phyloP scores from a whole-genome alignment of 2,888 invertebrate genomes.

The Hololepta plana region DNA sequence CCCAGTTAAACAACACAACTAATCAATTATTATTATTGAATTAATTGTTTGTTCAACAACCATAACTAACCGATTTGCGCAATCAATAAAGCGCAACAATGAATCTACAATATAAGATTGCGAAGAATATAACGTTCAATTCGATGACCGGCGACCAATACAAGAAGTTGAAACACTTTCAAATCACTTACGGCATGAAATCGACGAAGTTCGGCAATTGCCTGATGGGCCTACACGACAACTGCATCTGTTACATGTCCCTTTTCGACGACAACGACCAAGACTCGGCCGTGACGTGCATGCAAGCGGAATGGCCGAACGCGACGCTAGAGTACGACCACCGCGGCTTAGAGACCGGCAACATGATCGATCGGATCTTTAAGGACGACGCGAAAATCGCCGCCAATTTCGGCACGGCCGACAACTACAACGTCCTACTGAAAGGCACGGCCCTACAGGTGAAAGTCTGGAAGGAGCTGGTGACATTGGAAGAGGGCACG shows the following conservation, averaged over 20 bases:
- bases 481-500: slow-evolving; percentile 16
- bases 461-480: slow-evolving; percentile 20
- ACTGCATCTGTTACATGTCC: slow-evolving; percentile 14
- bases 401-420: slow-evolving; percentile 5
- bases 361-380: slow-evolving; percentile 11
- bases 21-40: too few species aligned
- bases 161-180: slow-evolving; percentile 12
- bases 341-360: slow-evolving; percentile 10
- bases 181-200: slow-evolving; percentile 14
- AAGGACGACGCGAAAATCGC: slow-evolving; percentile 5
- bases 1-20: too few species aligned
- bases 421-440: slow-evolving; percentile 13
- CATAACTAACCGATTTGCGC: too few species aligned
- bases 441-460: slow-evolving; percentile 22
- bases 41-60: too few species aligned
- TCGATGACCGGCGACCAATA: slow-evolving; percentile 18
- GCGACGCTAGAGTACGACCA: slow-evolving; percentile 14
- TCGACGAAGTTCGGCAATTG: slow-evolving; percentile 17
- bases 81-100: too few species aligned
- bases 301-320: slow-evolving; percentile 17
- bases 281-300: slow-evolving; percentile 12
- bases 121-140: too few species aligned
- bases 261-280: slow-evolving; percentile 14
- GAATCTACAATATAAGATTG: too few species aligned
- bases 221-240: slow-evolving; percentile 14